Percentiles rank a stretch among this genome's conserved stretches.
These are phyloP conservation scores for Tanytarsus gracilentus DNA, from an alignment of 2,888 invertebrate genomes.

Conservation along the genomic window DNA sequence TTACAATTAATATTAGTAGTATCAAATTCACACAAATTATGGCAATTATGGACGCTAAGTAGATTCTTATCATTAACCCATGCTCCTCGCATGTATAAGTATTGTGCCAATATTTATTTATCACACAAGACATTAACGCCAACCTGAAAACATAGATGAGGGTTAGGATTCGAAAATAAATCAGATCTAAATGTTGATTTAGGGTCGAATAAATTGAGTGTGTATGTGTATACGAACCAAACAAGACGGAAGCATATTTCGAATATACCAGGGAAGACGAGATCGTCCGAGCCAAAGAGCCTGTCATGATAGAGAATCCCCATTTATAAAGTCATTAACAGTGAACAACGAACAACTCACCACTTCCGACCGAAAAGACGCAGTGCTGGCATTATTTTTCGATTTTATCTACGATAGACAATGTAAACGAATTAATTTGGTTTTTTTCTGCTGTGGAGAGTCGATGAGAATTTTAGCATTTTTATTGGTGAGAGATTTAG, in stretches of 20 bases:
- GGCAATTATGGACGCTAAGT: slow-evolving; percentile 60
- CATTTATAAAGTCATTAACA: too few species aligned
- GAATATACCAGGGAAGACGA: slow-evolving; percentile 78
- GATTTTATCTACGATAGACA: background rate
- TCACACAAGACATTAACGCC: slow-evolving; percentile 54
- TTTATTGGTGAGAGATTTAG: background rate
- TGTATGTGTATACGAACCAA: slow-evolving; percentile 58
- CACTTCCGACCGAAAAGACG: slow-evolving; percentile 80
- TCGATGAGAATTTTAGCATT: background rate
- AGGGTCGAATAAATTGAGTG: too few species aligned
- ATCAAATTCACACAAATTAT: slow-evolving; percentile 56
- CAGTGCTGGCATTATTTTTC: slow-evolving; percentile 68
- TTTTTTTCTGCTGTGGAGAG: background rate
- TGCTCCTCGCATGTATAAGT: slow-evolving; percentile 61
- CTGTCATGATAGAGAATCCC: too few species aligned
- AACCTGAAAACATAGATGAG: too few species aligned
- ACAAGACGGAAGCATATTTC: slow-evolving; percentile 62
- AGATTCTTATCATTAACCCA: slow-evolving; percentile 59
- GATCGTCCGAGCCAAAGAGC: slow-evolving; percentile 81
- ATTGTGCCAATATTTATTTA: slow-evolving; percentile 54
- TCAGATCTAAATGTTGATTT: slow-evolving; percentile 4
- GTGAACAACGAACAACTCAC: too few species aligned
- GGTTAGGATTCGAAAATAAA: slow-evolving; percentile 19
- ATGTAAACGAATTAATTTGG: background rate
- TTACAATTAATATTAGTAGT: slow-evolving; percentile 56